Evolutionary conservation across 2,888 invertebrate genomes (phyloP).

Genomic region (Strigamia transsilvanica): DNA sequence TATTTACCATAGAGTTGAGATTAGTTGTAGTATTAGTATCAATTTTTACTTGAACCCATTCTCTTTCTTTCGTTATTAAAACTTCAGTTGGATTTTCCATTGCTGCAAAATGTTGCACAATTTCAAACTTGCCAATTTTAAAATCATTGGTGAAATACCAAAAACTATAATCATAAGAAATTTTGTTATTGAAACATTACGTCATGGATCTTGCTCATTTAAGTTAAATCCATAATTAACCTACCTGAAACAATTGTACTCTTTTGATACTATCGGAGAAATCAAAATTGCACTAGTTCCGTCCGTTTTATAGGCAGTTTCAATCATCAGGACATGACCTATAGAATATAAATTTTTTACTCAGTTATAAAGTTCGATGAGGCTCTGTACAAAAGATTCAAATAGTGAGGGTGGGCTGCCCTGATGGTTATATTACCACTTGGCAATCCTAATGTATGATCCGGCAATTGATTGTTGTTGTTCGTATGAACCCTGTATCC

Average conservation of each 20-base stretch:
- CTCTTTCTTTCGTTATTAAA: neutral
- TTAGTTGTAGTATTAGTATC: neutral
- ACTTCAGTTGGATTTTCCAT: neutral
- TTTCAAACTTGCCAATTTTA: neutral
- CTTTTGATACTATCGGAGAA: neutral
- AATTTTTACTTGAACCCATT: neutral
- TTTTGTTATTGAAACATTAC: no score
- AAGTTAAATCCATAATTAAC: neutral
- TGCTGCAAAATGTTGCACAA: neutral
- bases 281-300: neutral
- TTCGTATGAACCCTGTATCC: neutral
- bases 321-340: neutral
- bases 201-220: no score
- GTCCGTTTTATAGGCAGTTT: neutral
- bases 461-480: neutral
- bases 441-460: slow-evolving; percentile 19
- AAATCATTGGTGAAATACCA: neutral
- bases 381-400: no score
- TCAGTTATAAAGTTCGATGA: no score
- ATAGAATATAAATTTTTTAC: neutral
- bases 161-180: neutral
- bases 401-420: no score
- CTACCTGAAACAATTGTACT: neutral
- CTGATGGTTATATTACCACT: neutral
- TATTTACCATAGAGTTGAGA: no score